Evolutionary conservation across 2,797 vertebrate genomes (phyloP).

Genomic region (Karalla daura): DNA sequence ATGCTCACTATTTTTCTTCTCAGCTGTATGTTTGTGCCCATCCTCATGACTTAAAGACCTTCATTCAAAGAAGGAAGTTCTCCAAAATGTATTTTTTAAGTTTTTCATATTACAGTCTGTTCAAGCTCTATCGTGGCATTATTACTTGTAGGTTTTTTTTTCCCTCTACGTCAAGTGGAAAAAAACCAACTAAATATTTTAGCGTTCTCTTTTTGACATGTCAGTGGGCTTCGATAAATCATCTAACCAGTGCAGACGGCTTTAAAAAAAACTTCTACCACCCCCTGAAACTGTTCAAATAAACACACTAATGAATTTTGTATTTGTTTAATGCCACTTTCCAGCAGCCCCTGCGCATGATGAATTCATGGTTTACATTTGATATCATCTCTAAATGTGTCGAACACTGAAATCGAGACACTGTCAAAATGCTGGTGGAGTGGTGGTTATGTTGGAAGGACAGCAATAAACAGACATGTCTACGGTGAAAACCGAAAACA

Average conservation of each 20-base stretch:
- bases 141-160: too few species aligned
- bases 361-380: slow-evolving; percentile 5
- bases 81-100: too few species aligned
- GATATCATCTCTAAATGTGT: neutral
- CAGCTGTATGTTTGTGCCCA: too few species aligned
- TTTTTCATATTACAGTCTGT: too few species aligned
- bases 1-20: too few species aligned
- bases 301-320: slow-evolving; percentile 21
- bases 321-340: neutral
- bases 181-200: neutral
- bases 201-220: neutral
- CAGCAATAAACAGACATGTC: neutral
- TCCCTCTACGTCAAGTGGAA: neutral
- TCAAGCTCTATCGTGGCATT: too few species aligned
- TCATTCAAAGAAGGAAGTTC: too few species aligned
- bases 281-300: neutral
- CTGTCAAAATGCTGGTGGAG: slow-evolving; percentile 11
- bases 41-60: too few species aligned
- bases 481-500: neutral
- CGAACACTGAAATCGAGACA: neutral
- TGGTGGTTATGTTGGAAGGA: neutral
- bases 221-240: neutral
- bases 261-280: neutral
- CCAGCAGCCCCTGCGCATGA: neutral
- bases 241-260: neutral